Evolutionary conservation across 2,797 vertebrate genomes (phyloP).

Genomic region (Melanotaenia maccullochi): DNA sequence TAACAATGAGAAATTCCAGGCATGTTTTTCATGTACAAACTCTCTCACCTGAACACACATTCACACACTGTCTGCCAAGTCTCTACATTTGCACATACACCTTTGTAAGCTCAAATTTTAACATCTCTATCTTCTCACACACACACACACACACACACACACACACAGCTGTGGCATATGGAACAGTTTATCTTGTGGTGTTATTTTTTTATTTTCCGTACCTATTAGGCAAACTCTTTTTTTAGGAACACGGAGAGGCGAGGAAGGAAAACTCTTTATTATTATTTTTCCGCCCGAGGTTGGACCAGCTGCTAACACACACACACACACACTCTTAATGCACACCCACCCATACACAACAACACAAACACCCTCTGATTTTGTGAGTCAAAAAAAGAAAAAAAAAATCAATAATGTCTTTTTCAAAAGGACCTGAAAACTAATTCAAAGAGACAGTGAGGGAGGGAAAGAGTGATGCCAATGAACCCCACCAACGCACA

Average conservation of each 20-base stretch:
- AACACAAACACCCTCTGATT: conserved; percentile 43
- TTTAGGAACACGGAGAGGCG: conserved; percentile 34
- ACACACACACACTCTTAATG: neutral
- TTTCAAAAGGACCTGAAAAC: conserved; percentile 63
- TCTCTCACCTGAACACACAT: conserved; percentile 43
- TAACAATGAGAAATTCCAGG: conserved; percentile 17
- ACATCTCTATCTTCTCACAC: neutral
- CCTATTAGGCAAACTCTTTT: conserved; percentile 75
- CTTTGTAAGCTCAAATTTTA: neutral
- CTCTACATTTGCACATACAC: conserved; percentile 4
- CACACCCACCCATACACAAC: conserved; percentile 23
- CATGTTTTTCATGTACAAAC: conserved; percentile 5
- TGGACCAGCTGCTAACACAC: conserved; percentile 32
- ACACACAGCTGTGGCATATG: conserved; percentile 65
- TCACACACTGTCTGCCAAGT: conserved; percentile 27
- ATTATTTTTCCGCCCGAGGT: conserved; percentile 57
- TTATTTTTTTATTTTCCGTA: conserved; percentile 47
- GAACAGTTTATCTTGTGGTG: conserved; percentile 77
- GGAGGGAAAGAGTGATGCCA: conserved; percentile 51
- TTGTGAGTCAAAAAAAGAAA: conserved; percentile 19
- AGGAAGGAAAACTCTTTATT: conserved; percentile 69
- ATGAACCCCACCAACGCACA: conserved; percentile 37
- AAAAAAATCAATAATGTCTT: conserved; percentile 77
- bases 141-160: conserved; percentile 18
- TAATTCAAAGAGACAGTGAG: conserved; percentile 68